Evolutionary conservation across 2,797 vertebrate genomes (phyloP).

Genomic region (Thamnophis elegans): DNA sequence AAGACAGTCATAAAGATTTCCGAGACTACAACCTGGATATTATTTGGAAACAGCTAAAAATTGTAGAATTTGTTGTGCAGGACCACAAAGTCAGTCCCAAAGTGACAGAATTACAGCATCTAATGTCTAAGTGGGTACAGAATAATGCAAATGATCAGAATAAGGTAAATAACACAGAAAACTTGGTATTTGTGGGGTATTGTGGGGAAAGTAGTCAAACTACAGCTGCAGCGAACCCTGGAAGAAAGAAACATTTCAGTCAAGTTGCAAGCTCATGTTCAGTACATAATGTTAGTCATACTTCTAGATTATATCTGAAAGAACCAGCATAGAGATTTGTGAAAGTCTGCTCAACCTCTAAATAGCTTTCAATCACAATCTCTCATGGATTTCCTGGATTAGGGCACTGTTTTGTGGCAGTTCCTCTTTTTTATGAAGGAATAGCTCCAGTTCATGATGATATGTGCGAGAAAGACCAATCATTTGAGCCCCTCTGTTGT

Average conservation of each 20-base stretch:
- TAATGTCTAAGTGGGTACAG: conserved; percentile 74
- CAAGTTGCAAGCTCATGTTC: not conserved
- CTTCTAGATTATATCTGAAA: not conserved
- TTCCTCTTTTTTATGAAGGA: not conserved
- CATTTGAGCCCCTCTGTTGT: not conserved
- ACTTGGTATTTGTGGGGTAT: conserved; percentile 29
- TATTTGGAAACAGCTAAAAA: conserved; percentile 80
- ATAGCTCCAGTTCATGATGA: not conserved
- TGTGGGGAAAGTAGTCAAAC: not conserved
- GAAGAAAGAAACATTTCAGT: not conserved
- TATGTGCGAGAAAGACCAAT: not conserved
- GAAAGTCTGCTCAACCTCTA: not conserved
- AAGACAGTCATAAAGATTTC: conserved; percentile 70
- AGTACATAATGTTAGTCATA: not conserved
- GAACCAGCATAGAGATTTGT: not conserved
- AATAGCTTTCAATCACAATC: not conserved
- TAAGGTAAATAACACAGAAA: conserved; percentile 66
- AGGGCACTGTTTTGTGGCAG: not conserved
- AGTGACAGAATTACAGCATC: conserved; percentile 76
- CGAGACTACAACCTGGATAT: conserved; percentile 74
- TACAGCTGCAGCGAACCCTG: not conserved
- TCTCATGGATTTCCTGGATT: not conserved
- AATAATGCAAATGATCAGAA: conserved; percentile 41
- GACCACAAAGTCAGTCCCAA: conserved; percentile 78
- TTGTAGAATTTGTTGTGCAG: conserved; percentile 79